Evolutionary conservation across 2,113 vertebrate genomes (phyloP).

Genomic region (Epinephelus moara): DNA sequence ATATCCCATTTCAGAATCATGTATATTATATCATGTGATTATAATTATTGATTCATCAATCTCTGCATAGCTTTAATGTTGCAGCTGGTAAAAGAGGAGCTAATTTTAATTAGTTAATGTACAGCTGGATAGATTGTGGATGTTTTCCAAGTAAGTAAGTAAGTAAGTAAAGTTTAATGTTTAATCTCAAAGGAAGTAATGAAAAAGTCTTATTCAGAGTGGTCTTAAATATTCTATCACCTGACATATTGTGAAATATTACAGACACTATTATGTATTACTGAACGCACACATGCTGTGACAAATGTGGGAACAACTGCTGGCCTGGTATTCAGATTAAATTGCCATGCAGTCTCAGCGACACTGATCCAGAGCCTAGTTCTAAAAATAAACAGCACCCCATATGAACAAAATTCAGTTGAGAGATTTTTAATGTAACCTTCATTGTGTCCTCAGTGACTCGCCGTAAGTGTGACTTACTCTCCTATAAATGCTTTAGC

Average conservation of each 20-base stretch:
- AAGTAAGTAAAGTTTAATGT: not conserved
- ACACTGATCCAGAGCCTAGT: not conserved
- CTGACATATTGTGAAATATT: not conserved
- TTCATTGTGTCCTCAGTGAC: not conserved
- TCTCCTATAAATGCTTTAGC: not conserved
- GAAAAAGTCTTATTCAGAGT: not conserved
- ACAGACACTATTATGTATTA: not conserved
- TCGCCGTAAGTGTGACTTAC: not conserved
- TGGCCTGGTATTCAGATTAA: not conserved
- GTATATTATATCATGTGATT: not conserved
- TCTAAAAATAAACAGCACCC: not conserved
- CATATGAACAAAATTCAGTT: not conserved
- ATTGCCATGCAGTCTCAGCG: not conserved
- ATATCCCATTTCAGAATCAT: not conserved
- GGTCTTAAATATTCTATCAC: not conserved
- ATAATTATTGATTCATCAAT: not conserved
- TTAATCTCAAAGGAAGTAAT: not conserved
- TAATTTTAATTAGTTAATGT: not conserved
- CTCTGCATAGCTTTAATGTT: not conserved
- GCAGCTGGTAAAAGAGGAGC: not conserved
- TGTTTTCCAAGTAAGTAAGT: not conserved
- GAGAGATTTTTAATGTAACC: not conserved
- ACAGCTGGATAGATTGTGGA: not conserved
- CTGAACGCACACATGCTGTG: not conserved
- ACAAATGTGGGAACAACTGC: not conserved